These are phyloP conservation scores for Acleris literana DNA, from an alignment of 2,888 invertebrate species.

Conservation along the genomic window DNA sequence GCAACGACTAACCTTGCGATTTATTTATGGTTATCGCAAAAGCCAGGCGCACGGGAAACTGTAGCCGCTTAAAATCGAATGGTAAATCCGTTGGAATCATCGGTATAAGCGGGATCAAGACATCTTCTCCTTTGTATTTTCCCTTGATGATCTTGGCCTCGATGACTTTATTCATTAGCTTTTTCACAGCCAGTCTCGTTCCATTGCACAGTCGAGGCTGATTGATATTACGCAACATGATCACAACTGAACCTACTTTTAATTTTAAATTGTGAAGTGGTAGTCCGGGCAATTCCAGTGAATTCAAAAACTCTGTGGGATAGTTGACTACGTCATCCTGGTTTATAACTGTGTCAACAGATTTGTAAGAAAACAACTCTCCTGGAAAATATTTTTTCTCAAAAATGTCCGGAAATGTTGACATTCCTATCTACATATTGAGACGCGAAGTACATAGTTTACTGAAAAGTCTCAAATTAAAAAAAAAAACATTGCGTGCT, in stretches of 20 bases:
- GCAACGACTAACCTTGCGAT: constrained; percentile 39
- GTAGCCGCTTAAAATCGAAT: constrained; percentile 39
- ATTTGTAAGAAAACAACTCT: constrained; percentile 2
- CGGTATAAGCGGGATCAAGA: constrained; percentile 29
- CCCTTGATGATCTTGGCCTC: constrained; percentile 39
- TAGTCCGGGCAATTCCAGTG: constrained; percentile 1
- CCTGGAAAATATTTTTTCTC: constrained; percentile 3
- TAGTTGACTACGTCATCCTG: constrained; percentile 41
- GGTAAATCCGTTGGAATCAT: constrained; percentile 41
- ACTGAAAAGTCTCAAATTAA: no score
- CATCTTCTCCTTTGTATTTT: constrained; percentile 36
- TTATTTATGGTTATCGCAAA: constrained; percentile 44
- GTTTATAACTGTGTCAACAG: constrained; percentile 6
- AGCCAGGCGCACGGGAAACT: constrained; percentile 41
- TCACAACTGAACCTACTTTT: constrained; percentile 39
- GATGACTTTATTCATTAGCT: constrained; percentile 39
- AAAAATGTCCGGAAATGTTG: no score
- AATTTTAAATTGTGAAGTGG: no score
- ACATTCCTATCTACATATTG: no score
- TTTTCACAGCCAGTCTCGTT: constrained; percentile 41
- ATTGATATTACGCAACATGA: constrained; percentile 44
- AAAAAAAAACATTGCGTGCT: no score
- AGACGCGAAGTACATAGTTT: no score
- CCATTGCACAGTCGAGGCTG: constrained; percentile 42
- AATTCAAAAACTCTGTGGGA: constrained; percentile 43